phyloP scores from a whole-genome alignment of 2,888 invertebrate species.

The Tipula vernalis region DNA sequence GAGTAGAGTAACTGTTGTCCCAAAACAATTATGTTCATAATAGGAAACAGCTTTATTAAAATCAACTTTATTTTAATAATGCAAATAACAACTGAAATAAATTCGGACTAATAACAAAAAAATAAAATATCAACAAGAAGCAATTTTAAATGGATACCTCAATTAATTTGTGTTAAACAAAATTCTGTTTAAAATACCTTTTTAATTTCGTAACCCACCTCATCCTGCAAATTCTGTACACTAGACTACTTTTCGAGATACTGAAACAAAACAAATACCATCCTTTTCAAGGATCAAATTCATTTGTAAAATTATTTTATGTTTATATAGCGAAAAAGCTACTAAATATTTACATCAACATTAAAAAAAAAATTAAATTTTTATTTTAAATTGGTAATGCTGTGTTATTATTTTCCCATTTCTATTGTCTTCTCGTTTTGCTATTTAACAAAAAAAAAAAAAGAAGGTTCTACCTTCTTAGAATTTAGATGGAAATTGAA shows the following conservation, averaged over 20 bases:
- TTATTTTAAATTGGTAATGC: not conserved
- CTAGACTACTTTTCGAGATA: not conserved
- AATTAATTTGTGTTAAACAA: not conserved
- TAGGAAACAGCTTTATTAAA: not conserved
- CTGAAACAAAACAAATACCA: not conserved
- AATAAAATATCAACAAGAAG: not conserved
- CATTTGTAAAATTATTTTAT: not conserved
- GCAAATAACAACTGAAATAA: not conserved
- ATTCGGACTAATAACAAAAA: not conserved
- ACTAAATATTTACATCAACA: not conserved
- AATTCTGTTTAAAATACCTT: not conserved
- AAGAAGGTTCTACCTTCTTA: not conserved
- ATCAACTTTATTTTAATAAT: not conserved
- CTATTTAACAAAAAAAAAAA: not conserved
- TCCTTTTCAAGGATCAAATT: not conserved
- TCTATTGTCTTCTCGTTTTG: not conserved
- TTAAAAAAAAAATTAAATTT: not conserved
- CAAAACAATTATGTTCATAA: not conserved
- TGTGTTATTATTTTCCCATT: not conserved
- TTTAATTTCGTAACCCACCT: not conserved
- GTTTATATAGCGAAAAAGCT: not conserved
- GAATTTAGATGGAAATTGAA: not conserved
- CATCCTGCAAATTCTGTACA: not conserved
- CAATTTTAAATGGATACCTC: not conserved
- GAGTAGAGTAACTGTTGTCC: too few species aligned